phyloP scores from a whole-genome alignment of 2,888 invertebrate species.

The Dyspetes luteomarginatus region DNA sequence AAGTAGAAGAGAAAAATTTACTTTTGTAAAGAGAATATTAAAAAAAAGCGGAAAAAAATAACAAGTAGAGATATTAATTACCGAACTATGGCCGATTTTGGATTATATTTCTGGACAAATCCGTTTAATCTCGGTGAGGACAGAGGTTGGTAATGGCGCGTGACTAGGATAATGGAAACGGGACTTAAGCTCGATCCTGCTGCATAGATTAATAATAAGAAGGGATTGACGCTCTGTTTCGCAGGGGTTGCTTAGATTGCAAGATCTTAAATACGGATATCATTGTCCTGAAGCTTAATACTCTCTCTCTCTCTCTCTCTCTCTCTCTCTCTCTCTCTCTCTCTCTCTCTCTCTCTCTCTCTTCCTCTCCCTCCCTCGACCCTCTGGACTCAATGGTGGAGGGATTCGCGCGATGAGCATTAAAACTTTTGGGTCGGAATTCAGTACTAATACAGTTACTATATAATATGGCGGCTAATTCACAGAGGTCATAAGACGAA shows the following conservation, averaged over 20 bases:
- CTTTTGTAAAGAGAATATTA: background rate
- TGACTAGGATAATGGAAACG: slow-evolving; percentile 43
- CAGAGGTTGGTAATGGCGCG: slow-evolving; percentile 29
- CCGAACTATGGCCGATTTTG: background rate
- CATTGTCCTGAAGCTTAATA: slow-evolving; percentile 38
- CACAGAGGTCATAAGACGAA: slow-evolving; percentile 9
- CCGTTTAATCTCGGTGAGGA: slow-evolving; percentile 8
- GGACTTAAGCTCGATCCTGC: slow-evolving; percentile 26
- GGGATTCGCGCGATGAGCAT: slow-evolving; percentile 12
- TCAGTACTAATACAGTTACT: slow-evolving; percentile 25
- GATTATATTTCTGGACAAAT: slow-evolving; percentile 13
- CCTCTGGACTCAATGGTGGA: background rate
- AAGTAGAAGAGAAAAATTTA: too few relatives aligned
- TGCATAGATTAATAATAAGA: slow-evolving; percentile 48
- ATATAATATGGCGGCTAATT: slow-evolving; percentile 14
- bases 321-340: slow-evolving; percentile 12
- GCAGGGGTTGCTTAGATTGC: slow-evolving; percentile 38
- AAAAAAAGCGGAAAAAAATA: background rate
- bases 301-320: slow-evolving; percentile 11
- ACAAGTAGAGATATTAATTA: background rate
- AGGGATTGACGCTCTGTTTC: slow-evolving; percentile 41
- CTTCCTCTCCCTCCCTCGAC: too few relatives aligned
- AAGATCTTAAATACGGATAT: slow-evolving; percentile 44
- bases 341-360: slow-evolving; percentile 12
- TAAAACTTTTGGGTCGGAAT: slow-evolving; percentile 43